Conservation (phyloP, 1,140 invertebrate species). For the Meteorus sp. region DNA sequence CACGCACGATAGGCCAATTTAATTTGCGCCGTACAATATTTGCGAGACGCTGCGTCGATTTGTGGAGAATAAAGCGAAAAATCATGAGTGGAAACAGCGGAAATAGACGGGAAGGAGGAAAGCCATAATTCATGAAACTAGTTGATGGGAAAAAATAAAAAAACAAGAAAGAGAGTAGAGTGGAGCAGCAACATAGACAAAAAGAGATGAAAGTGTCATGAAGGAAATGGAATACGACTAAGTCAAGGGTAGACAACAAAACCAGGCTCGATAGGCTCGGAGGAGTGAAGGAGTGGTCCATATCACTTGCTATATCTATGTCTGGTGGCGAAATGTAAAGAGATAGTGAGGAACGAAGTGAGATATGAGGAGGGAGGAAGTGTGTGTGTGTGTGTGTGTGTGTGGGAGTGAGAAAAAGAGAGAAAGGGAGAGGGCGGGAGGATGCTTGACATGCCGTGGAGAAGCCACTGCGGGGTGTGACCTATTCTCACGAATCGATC, state of each 20-base stretch:
- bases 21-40: too few species aligned
- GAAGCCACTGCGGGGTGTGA: conserved; percentile 11
- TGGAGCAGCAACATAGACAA: not conserved
- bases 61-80: not conserved
- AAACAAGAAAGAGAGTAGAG: not conserved
- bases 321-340: not conserved
- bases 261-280: too few species aligned
- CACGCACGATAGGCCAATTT: too few species aligned
- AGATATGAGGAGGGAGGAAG: not conserved
- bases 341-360: not conserved
- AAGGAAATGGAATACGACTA: not conserved
- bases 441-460: not conserved
- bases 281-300: too few species aligned
- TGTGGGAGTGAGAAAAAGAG: not conserved
- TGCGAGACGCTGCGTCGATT: not conserved
- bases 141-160: not conserved
- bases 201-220: not conserved
- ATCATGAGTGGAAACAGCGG: not conserved
- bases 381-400: too few species aligned
- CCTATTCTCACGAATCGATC: conserved; percentile 20
- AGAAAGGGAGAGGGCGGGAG: not conserved
- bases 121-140: too few species aligned
- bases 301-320: not conserved
- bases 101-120: too few species aligned
- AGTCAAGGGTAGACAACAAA: too few species aligned